Base-by-base conservation (phyloP, 2,888 invertebrate species). In the Erynnis tages region DNA sequence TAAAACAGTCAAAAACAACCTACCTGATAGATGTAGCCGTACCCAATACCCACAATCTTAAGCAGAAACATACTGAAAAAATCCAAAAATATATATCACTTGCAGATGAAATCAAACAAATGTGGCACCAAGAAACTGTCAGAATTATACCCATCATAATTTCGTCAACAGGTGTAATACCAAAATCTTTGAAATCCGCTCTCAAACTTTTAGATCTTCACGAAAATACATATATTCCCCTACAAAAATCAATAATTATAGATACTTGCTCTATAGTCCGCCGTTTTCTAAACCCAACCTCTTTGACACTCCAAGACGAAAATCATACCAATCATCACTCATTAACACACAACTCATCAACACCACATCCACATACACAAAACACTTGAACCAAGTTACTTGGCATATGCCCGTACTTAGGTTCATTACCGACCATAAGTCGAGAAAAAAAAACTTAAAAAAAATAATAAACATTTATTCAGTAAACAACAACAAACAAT, bases 21-120 rank as follows among this genome's bases (percentile, higher is more conserved):
- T 48, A 38, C 14, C 29, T 48, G 2, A 37, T 48, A 3, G 38
- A 48, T 29, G 14, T 38, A 7, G 10, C 48, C 1, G 38, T 46
- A 2, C 48, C 48, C 4, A 48, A 48, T 6, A 48, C 48, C 19
- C 21, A 30, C 16, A 38, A 48, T 14, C 6, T 38, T n/a, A 27
- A 38, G 5, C 29, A 48, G 14, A 38, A 29, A 21, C 11, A 30
- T n/a, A 21, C 48, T n/a, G 48, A 37, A 17, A 48, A 48, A 29
- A 21, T 38, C 5, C 37, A 38, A 8, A 38, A 48, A 13, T 48
- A 48, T 21, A 38, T 29, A 16, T 21, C 34, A 2, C 14, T 48
- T 16, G 38, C 37, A 1, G 38, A 48, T 6, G 46, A 46, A 35
- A 25, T 46, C 1, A 35, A 35, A 8, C 30, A 32, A 21, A 44